Conservation (phyloP, 2,797 vertebrate species). For the Microctenopoma lineatum region DNA sequence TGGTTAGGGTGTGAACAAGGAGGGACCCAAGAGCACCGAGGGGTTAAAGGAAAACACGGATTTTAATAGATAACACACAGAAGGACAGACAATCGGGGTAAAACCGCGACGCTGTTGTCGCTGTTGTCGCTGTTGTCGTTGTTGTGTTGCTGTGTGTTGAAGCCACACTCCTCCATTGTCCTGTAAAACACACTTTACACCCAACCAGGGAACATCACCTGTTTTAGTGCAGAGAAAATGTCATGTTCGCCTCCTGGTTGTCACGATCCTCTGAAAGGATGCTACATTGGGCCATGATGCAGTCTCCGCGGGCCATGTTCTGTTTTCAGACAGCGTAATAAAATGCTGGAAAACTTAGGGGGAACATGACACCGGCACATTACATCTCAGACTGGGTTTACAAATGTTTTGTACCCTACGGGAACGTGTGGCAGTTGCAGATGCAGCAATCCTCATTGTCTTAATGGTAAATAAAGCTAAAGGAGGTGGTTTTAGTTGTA, state of each 20-base stretch:
- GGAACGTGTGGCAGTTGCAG: conserved; percentile 26
- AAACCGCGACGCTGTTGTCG: too few species aligned
- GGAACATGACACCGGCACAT: conserved; percentile 61
- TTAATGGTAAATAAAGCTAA: conserved; percentile 25
- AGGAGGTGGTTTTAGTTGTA: background rate
- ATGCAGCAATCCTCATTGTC: conserved; percentile 13
- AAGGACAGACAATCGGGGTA: too few species aligned
- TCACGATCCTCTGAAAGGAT: conserved; percentile 60
- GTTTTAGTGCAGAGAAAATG: conserved; percentile 44
- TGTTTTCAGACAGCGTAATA: conserved; percentile 56
- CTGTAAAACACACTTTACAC: conserved; percentile 34
- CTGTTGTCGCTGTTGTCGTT: too few species aligned
- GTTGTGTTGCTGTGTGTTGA: conserved; percentile 1
- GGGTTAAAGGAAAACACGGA: too few species aligned
- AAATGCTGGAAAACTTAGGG: conserved; percentile 65
- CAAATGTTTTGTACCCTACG: conserved; percentile 23
- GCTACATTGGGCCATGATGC: conserved; percentile 45
- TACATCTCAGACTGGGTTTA: conserved; percentile 40
- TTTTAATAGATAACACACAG: too few species aligned
- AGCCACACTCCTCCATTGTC: conserved; percentile 8
- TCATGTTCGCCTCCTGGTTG: conserved; percentile 60
- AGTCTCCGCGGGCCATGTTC: conserved; percentile 57
- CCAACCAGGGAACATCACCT: conserved; percentile 29
- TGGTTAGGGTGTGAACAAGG: too few species aligned
- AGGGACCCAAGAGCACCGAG: too few species aligned